Evolutionary conservation across 2,113 vertebrate genomes (phyloP).

Genomic region (Nipponia nippon): DNA sequence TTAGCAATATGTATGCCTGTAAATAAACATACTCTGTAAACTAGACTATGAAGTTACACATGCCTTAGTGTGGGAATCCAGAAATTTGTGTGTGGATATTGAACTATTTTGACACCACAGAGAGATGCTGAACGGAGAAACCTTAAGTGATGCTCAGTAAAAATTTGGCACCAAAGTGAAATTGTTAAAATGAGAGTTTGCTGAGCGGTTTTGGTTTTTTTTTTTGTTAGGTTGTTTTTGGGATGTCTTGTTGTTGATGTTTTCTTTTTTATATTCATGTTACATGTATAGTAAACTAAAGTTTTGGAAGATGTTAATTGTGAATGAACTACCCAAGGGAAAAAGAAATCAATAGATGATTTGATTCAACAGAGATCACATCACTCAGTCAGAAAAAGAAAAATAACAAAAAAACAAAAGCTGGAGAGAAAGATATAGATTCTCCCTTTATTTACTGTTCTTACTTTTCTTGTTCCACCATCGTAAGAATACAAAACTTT

Average conservation of each 20-base stretch:
- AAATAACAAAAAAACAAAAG: background rate
- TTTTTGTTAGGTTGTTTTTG: background rate
- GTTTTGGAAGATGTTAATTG: background rate
- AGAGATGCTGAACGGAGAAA: background rate
- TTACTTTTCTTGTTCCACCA: background rate
- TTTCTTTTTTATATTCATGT: background rate
- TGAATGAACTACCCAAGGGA: background rate
- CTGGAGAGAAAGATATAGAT: background rate
- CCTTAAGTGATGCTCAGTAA: background rate
- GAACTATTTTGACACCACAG: background rate
- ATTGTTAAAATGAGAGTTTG: background rate
- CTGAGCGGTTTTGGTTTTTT: background rate
- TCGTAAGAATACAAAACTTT: background rate
- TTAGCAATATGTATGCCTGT: constrained; percentile 1
- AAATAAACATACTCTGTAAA: background rate
- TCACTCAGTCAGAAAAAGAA: background rate
- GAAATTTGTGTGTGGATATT: background rate
- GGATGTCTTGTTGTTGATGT: background rate
- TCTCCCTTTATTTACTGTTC: background rate
- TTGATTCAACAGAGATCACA: background rate
- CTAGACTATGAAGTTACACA: background rate
- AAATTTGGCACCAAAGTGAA: background rate
- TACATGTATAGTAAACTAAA: background rate
- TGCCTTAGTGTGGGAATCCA: background rate
- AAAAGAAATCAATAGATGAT: background rate